Evolutionary conservation across 1,140 invertebrate species (phyloP).

Genomic region (Diploscapter pachys): DNA sequence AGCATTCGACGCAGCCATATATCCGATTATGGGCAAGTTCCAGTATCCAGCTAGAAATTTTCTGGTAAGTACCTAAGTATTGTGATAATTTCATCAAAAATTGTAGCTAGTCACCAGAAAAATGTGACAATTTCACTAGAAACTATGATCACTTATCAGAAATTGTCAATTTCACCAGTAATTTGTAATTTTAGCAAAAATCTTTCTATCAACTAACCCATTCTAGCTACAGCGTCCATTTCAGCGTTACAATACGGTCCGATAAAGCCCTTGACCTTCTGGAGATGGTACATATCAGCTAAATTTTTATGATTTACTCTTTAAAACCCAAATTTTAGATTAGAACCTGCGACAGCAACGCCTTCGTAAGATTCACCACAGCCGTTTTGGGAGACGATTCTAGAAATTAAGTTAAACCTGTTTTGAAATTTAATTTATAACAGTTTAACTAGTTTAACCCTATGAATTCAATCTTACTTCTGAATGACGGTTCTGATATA

Average conservation of each 20-base stretch:
- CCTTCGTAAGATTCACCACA: slow-evolving; percentile 48
- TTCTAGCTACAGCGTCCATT: slow-evolving; percentile 51
- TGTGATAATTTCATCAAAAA: too few species aligned
- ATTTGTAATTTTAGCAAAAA: too few species aligned
- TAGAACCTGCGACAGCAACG: slow-evolving; percentile 38
- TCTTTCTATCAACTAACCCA: slow-evolving; percentile 25
- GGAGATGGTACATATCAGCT: slow-evolving; percentile 45
- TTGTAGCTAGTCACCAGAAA: too few species aligned
- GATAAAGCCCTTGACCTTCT: slow-evolving; percentile 44
- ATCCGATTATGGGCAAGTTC: slow-evolving; percentile 51
- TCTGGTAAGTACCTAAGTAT: too few species aligned
- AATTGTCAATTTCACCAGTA: too few species aligned
- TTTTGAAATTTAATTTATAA: background rate
- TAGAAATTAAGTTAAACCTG: slow-evolving; percentile 16
- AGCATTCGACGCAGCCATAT: slow-evolving; percentile 47
- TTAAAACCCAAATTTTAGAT: background rate
- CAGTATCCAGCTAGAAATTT: slow-evolving; percentile 35
- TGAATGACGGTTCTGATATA: background rate
- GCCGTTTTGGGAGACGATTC: slow-evolving; percentile 44
- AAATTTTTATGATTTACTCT: background rate
- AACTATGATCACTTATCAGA: too few species aligned
- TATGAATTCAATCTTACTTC: background rate
- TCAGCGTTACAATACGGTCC: slow-evolving; percentile 45
- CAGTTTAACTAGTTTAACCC: background rate
- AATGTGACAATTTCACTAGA: too few species aligned